Evolutionary conservation across 1,140 invertebrate species (phyloP).

Genomic region (Ips nitidus): DNA sequence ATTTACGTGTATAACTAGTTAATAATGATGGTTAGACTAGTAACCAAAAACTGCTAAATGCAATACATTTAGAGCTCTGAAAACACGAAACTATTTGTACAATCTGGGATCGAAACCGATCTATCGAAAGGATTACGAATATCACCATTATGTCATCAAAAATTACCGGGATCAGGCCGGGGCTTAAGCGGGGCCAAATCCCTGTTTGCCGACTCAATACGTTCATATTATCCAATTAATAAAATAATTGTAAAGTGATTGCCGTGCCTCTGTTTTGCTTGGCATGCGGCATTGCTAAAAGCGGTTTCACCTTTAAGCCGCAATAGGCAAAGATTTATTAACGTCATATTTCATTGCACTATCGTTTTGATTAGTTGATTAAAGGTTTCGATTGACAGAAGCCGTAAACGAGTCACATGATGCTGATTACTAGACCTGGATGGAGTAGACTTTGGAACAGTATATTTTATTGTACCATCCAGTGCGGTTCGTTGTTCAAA

Average conservation of each 20-base stretch:
- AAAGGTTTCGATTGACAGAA: no score
- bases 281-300: not conserved
- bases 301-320: not conserved
- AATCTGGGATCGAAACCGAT: not conserved
- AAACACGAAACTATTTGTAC: no score
- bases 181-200: not conserved
- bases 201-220: not conserved
- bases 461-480: no score
- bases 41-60: no score
- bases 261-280: slow-evolving; percentile 2
- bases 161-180: slow-evolving; percentile 1
- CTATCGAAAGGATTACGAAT: not conserved
- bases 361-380: not conserved
- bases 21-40: no score
- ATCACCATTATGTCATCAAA: slow-evolving; percentile 4
- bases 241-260: not conserved
- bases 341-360: not conserved
- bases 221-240: not conserved
- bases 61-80: no score
- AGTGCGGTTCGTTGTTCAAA: no score
- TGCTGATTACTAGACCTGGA: no score
- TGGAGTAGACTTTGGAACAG: no score
- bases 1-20: no score
- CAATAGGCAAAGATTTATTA: not conserved
- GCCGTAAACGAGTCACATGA: no score